Percentiles rank a stretch among this genome's conserved stretches.
Evolutionary conservation across 2,888 invertebrate species (phyloP).

Genomic region (Lymantria dispar): DNA sequence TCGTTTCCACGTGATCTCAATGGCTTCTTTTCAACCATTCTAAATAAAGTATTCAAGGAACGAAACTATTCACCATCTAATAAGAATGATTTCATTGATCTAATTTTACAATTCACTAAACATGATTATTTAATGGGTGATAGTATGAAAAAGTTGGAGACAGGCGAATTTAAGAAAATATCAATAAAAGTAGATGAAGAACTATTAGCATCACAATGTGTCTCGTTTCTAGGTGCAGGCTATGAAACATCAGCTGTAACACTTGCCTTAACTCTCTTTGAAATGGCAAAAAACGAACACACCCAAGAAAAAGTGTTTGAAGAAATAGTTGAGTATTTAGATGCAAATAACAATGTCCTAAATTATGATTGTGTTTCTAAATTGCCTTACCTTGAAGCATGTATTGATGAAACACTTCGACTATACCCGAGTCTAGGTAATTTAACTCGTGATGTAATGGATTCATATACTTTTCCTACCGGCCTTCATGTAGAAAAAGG

Average conservation of each 20-base stretch:
- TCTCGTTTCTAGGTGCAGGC: slow-evolving; percentile 59
- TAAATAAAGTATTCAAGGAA: slow-evolving; percentile 2
- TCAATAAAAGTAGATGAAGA: slow-evolving; percentile 47
- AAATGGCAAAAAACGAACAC: slow-evolving; percentile 36
- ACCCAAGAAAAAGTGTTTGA: slow-evolving; percentile 24
- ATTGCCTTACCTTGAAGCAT: slow-evolving; percentile 39
- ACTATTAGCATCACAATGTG: slow-evolving; percentile 69
- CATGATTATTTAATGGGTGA: slow-evolving; percentile 21
- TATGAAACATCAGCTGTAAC: slow-evolving; percentile 43
- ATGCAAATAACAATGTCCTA: slow-evolving; percentile 19
- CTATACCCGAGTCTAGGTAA: slow-evolving; percentile 34
- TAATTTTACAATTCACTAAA: slow-evolving; percentile 14
- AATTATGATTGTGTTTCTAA: slow-evolving; percentile 37
- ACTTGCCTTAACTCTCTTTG: slow-evolving; percentile 34
- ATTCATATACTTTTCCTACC: slow-evolving; percentile 35
- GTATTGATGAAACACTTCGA: slow-evolving; percentile 39
- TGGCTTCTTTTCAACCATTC: not conserved
- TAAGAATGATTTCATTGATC: slow-evolving; percentile 28
- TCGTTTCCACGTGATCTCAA: slow-evolving; percentile 2
- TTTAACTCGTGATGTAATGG: slow-evolving; percentile 34
- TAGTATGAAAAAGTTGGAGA: slow-evolving; percentile 9
- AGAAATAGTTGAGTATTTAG: slow-evolving; percentile 39
- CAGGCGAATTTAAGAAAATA: slow-evolving; percentile 19
- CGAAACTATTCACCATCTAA: slow-evolving; percentile 7
- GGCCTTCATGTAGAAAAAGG: slow-evolving; percentile 40